Evolutionary conservation across 1,140 invertebrate species (phyloP), one percentile per base, ranked within the genome.

Genomic region (Aphelinus certus): DNA sequence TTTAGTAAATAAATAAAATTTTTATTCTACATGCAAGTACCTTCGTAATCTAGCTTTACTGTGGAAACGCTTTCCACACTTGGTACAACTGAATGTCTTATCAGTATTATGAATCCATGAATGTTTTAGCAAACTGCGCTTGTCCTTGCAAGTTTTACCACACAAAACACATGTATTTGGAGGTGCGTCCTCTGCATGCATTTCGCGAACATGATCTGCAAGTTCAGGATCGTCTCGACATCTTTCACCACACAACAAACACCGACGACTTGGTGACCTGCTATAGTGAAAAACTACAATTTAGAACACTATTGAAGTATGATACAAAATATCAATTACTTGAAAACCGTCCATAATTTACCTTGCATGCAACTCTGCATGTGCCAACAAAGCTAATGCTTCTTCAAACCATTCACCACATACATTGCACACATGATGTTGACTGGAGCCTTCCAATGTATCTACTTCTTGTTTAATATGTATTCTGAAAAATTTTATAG

Each of bases 401-500:
- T 93, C 93, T 43, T 90, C 89, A 83, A 94, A 95, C 58, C 89
- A 91, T 84, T 94, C 92, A 48, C 93, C 93, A 83, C 94, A 94
- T 53, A 93, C 92, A 81, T 92, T 93, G 82, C 94, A 95, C 72
- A 91, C 89, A 75, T 93, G 91, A 82, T 85, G 85, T 73, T 86
- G 84, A 80, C 79, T 89, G 78, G 81, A 80, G 67, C 87, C 87
- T 79, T 89, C 88, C 77, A 87, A 83, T 42, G 80, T 83, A 65
- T 89, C 88, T 58, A 85, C 80, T 82, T 90, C 90, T 63, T 88
- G 84, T 80, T 91, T 91, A 7, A 88, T 75, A 72, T 88, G 88
- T 76, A 84, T 83, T 78, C 88, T 88, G 68, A 55, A 67, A 76
- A 46, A 57, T 57, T 26, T 26, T 26, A 26, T 26, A 26, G 26